phyloP scores from a whole-genome alignment of 1,140 invertebrate species.

The Drosophila pseudoananassae region DNA sequence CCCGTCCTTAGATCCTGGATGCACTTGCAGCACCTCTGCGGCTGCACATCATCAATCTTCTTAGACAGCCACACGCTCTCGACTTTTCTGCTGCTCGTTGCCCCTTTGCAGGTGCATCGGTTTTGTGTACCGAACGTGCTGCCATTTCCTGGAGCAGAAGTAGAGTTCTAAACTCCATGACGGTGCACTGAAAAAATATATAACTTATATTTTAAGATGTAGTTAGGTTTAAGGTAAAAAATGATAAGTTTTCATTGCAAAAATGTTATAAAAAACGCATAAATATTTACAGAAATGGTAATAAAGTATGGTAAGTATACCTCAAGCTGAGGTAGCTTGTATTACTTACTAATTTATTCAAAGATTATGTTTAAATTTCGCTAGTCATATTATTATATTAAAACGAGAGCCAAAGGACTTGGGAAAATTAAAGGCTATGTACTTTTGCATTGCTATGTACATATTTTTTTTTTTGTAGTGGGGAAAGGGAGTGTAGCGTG shows the following conservation, averaged over 20 bases:
- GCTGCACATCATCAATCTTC: conserved; percentile 81
- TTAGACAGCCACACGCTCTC: conserved; percentile 64
- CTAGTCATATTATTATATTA: neutral
- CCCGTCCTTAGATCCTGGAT: conserved; percentile 11
- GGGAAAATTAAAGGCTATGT: neutral
- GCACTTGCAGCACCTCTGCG: conserved; percentile 53
- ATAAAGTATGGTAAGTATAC: too few species aligned
- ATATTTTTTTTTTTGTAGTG: neutral
- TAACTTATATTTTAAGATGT: too few species aligned
- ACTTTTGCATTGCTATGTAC: neutral
- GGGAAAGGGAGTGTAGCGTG: neutral
- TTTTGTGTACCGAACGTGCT: conserved; percentile 75
- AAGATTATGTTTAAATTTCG: neutral
- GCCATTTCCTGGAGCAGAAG: conserved; percentile 56
- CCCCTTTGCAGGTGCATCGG: conserved; percentile 62
- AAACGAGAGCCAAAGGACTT: neutral
- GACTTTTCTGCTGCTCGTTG: conserved; percentile 8
- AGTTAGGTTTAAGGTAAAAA: too few species aligned
- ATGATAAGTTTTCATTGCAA: too few species aligned
- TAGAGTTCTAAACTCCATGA: neutral
- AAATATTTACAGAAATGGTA: too few species aligned
- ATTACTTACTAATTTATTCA: neutral
- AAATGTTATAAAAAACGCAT: too few species aligned
- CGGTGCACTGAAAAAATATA: neutral
- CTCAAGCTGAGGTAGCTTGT: too few species aligned